Percentiles rank a stretch among this genome's conserved stretches.
Evolutionary conservation across 2,888 invertebrate genomes (phyloP).

Genomic region (Argyra leucocephala): DNA sequence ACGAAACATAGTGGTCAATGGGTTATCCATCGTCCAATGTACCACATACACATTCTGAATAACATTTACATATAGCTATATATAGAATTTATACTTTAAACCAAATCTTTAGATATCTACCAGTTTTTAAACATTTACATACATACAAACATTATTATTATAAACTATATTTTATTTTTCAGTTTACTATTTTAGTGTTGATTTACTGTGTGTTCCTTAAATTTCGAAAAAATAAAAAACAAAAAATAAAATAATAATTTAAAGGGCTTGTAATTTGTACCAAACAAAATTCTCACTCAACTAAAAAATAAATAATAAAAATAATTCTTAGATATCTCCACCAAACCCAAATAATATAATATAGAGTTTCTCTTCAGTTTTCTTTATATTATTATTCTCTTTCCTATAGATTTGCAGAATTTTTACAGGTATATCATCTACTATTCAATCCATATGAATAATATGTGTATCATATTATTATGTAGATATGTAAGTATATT

Average conservation of each 20-base stretch:
- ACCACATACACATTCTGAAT: too few relatives aligned
- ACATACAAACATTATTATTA: too few relatives aligned
- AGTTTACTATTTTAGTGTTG: background rate
- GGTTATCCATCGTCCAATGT: constrained; percentile 32
- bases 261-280: constrained; percentile 1
- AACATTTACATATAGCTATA: too few relatives aligned
- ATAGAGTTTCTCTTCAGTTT: background rate
- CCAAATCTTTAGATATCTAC: too few relatives aligned
- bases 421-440: too few relatives aligned
- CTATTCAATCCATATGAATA: background rate
- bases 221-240: too few relatives aligned
- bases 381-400: background rate
- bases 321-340: background rate
- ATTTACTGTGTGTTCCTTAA: background rate
- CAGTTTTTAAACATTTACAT: background rate
- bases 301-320: too few relatives aligned
- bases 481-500: background rate
- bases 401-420: background rate
- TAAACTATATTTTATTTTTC: too few relatives aligned
- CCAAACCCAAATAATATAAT: too few relatives aligned
- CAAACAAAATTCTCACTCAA: background rate
- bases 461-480: background rate
- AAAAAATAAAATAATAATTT: background rate
- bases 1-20: constrained; percentile 44
- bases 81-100: too few relatives aligned